phyloP scores from a whole-genome alignment of 1,140 invertebrate species.

The Leptestheria dahalacensis region DNA sequence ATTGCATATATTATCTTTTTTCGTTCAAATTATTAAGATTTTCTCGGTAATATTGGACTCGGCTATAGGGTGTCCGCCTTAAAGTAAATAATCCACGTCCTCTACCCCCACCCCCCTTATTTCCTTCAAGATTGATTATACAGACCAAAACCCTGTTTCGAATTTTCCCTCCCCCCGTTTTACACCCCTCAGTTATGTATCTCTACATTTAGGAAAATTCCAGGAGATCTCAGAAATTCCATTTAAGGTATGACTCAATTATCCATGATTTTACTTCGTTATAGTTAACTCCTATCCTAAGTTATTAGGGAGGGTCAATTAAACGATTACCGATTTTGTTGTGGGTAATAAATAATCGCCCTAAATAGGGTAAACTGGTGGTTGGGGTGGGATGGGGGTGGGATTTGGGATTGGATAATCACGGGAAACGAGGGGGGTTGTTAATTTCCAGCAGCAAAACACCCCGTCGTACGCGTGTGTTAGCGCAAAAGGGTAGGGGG shows the following conservation, averaged over 20 bases:
- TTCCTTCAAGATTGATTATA: not conserved
- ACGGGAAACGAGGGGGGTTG: not conserved
- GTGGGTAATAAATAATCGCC: not conserved
- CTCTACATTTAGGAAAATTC: no score
- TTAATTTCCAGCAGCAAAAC: not conserved
- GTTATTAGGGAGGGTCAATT: not conserved
- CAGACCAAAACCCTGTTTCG: not conserved
- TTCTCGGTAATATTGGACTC: not conserved
- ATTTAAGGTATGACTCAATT: no score
- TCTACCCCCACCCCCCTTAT: not conserved
- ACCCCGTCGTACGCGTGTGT: not conserved
- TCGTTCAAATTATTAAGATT: not conserved
- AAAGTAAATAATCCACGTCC: not conserved
- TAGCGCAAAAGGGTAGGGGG: not conserved
- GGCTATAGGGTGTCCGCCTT: not conserved
- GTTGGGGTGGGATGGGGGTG: not conserved
- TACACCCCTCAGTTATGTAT: not conserved
- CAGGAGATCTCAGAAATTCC: no score
- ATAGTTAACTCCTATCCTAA: not conserved
- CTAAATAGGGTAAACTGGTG: no score
- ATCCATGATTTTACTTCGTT: not conserved
- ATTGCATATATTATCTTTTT: not conserved
- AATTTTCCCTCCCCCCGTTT: not conserved
- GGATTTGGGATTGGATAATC: not conserved
- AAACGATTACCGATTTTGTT: no score